Base-by-base conservation (phyloP, 2,797 vertebrate species). In the Characodon lateralis region DNA sequence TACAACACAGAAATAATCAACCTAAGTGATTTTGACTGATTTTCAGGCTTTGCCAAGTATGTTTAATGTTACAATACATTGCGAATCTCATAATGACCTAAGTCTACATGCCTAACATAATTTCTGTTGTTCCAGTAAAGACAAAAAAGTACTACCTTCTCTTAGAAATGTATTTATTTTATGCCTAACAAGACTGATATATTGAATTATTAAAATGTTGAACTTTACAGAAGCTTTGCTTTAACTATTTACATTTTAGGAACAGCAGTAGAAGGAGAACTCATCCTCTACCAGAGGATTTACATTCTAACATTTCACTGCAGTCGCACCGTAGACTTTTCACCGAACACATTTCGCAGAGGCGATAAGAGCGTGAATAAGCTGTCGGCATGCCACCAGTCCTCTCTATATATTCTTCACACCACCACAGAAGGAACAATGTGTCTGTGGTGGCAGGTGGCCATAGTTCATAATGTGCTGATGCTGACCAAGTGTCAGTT, bases 401-500 rank as follows among this genome's bases (percentile, higher is more conserved):
- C 89, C 92, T 89, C 89, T 89, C 91, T 93, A 94, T 96, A 96
- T 96, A 96, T 96, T 95, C 95, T 91, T 96, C 95, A 95, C 94
- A 95, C 96, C 95, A 95, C 95, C 93, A 95, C 95, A 95, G 95
- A 95, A 94, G 89, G 95, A 95, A 95, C 95, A 96, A 96, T 96
- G 94, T 92, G 90, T 93, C 94, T 92, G 93, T 89, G 70, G 93
- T 95, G 95, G 95, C 94, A 96, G 94, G 94, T 94, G 94, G 93
- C 95, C 93, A 94, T 95, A 96, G 95, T 96, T 96, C 95, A 96
- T 95, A 96, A 96, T 95, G 95, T 96, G 95, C 96, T 96, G 95
- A 96, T 96, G 95, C 95, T 95, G 95, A 96, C 95, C 95, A 94
- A 94, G 93, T 96, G 96, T 96, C 96, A 96, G 90, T 95, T 93